Base-by-base conservation (phyloP, 2,888 invertebrate species). In the Oxytorus armatus region DNA sequence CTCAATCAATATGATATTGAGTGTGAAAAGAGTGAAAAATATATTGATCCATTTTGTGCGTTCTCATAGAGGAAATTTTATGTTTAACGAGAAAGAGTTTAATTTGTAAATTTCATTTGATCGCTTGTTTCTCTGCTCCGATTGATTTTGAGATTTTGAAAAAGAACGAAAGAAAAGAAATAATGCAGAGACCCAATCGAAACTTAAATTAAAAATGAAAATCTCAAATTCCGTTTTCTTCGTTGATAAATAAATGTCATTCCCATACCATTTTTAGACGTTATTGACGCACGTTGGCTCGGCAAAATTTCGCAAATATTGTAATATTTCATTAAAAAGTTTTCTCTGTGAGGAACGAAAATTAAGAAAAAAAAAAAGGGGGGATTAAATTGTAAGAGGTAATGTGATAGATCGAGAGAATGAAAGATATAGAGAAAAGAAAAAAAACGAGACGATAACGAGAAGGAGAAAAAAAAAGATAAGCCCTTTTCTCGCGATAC, bases 401-500 rank as follows among this genome's bases (percentile, higher is more conserved):
- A n/a, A 63, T 33, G 59, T 18, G 11, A 23, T 59, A 25, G 39
- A 29, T 10, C 18, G 21, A 61, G 29, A 39, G n/a, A 18, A n/a
- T 25, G 11, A 69, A 29, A 65, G 18, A 57, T n/a, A 23, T 29
- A 47, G 16, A 44, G 16, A 23, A 11, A 53, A 75, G n/a, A 63
- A 65, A 75, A 53, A 36, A n/a, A n/a, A n/a, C n/a, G 18, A 21
- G 39, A 59, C 42, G 59, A 66, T 23, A 42, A 21, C 33, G 70
- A 29, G 21, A 55, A 51, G 14, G 44, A 42, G 53, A 44, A 59
- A 61, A 47, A 10, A 16, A 78, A 75, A 68, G 16, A 69, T 29
- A 53, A 72, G 66, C n/a, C 55, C 53, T 73, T 66, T 74, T 74
- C 69, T 74, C 63, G 63, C 55, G 39, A 74, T 79, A 69, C 36